phyloP scores from a whole-genome alignment of 1,140 invertebrate genomes.

The Drosophila busckii region DNA sequence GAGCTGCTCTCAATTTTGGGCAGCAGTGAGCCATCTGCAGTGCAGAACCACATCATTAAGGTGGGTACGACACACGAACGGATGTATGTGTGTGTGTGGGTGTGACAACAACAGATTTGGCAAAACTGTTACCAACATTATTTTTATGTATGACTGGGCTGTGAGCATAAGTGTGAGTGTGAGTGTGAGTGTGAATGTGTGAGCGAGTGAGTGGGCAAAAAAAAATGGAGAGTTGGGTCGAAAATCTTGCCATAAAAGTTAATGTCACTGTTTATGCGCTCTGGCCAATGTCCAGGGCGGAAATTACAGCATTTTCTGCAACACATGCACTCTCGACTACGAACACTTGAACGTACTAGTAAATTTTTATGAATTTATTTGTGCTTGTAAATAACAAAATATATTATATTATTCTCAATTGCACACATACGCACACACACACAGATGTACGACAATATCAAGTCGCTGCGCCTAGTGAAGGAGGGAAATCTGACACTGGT shows the following conservation, averaged over 20 bases:
- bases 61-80: conserved; percentile 77
- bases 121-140: conserved; percentile 69
- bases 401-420: conserved; percentile 61
- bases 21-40: conserved; percentile 86
- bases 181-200: conserved; percentile 20
- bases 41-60: conserved; percentile 96
- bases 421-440: conserved; percentile 61
- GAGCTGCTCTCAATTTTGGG: conserved; percentile 94
- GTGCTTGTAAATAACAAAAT: conserved; percentile 68
- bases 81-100: conserved; percentile 4
- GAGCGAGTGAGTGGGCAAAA: conserved; percentile 8
- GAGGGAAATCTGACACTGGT: conserved; percentile 84
- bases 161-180: conserved; percentile 17
- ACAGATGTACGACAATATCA: conserved; percentile 94
- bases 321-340: conserved; percentile 49
- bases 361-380: conserved; percentile 77
- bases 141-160: conserved; percentile 61
- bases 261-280: conserved; percentile 77
- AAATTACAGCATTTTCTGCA: conserved; percentile 72
- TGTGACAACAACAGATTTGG: conserved; percentile 72
- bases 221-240: too few relatives aligned
- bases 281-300: conserved; percentile 74
- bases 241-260: conserved; percentile 69
- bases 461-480: conserved; percentile 84
- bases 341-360: conserved; percentile 23